Base-by-base conservation (phyloP, 1,140 invertebrate genomes). In the Pemphigus obesinymphae region DNA sequence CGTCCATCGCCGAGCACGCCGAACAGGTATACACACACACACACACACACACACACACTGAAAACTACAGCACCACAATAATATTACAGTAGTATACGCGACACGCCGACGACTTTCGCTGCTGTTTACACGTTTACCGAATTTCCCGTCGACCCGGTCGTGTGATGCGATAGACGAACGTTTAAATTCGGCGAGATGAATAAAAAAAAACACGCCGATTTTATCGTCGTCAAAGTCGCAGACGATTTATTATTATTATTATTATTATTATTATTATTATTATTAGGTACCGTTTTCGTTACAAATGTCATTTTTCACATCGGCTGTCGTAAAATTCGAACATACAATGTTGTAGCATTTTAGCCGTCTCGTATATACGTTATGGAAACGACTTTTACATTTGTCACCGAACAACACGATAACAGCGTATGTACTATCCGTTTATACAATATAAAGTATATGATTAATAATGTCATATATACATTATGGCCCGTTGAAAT, bases 1-100 rank as follows among this genome's bases (percentile, higher is more conserved):
- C 76, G 76, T 80, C 55, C 17, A 63, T 80, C 37, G 50, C 55
- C 53, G 53, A 50, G n/a, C 50, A 61, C 55, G 76, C 53, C 48
- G 53, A 80, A 63, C 76, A 80, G 76, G 76, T 80, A 80, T n/a
- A 29, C 3, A 48, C n/a, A n/a, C n/a, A n/a, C n/a, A n/a, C n/a
- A n/a, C n/a, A n/a, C n/a, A n/a, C n/a, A n/a, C n/a, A n/a, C n/a
- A n/a, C n/a, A n/a, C n/a, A n/a, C n/a, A n/a, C n/a, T n/a, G n/a
- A n/a, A 48, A 5, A 48, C 1, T 34, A 3, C 43, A 23, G 11
- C 23, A 4, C 23, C 26, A 26, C 26, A 1, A 58, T 55, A 23
- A 58, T 3, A 58, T 58, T 58, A 58, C 26, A 5, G 6, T 26
- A 1, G 53, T 58, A 13, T 1, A 58, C 11, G 4, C 1, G 11